Percentiles rank a stretch among this genome's conserved stretches.
Conservation (phyloP, 2,888 invertebrate genomes). For the Apotomis capreana region DNA sequence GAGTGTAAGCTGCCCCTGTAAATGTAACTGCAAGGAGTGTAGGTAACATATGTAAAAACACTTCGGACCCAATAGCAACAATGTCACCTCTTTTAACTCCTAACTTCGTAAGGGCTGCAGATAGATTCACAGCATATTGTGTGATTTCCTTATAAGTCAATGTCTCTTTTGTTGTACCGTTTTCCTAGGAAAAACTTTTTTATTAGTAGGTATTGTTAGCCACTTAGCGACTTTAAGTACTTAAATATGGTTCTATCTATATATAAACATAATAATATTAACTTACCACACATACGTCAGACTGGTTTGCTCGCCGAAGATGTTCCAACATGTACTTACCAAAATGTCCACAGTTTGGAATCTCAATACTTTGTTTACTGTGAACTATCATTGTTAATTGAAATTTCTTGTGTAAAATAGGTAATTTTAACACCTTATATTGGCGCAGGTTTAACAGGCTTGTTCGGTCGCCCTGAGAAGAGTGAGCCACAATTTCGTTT, state of each 20-base stretch:
- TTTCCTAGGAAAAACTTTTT: not conserved
- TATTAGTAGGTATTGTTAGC: no score
- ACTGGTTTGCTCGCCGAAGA: not conserved
- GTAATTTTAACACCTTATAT: not conserved
- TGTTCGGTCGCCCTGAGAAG: no score
- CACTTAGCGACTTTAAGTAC: no score
- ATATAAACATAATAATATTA: not conserved
- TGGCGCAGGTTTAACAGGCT: not conserved
- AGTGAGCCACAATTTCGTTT: no score
- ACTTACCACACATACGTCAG: constrained; percentile 11
- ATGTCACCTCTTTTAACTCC: constrained; percentile 4
- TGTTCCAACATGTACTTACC: constrained; percentile 20
- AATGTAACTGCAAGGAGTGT: constrained; percentile 3
- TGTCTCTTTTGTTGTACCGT: constrained; percentile 11
- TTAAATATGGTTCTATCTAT: no score
- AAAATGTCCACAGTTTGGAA: constrained; percentile 2
- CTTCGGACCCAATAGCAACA: constrained; percentile 3
- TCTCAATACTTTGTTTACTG: not conserved
- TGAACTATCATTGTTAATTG: not conserved
- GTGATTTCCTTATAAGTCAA: constrained; percentile 1
- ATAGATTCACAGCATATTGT: constrained; percentile 11
- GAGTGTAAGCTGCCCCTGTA: constrained; percentile 14
- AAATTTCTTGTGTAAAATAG: no score
- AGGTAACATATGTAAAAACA: not conserved
- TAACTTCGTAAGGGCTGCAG: not conserved